Percentiles rank a stretch among this genome's conserved stretches.
These are phyloP conservation scores for Rambutsinella grinnellia DNA, from an alignment of 2,888 invertebrate species.

Conservation along the genomic window DNA sequence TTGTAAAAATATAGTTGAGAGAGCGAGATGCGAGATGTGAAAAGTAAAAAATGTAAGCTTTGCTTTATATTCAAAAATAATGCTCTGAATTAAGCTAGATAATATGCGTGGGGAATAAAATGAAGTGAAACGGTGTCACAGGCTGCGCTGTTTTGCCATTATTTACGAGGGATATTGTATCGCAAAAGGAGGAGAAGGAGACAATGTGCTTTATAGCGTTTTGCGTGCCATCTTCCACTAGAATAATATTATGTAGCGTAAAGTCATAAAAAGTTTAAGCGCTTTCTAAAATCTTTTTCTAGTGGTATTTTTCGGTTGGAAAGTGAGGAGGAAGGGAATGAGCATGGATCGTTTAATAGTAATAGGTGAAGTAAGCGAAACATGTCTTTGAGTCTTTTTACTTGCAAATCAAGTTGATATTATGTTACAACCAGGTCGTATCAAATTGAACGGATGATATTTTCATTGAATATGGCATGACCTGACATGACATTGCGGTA, in stretches of 20 bases:
- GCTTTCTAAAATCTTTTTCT: not conserved
- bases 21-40: too few species aligned
- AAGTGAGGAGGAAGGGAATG: not conserved
- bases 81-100: too few species aligned
- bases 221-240: too few species aligned
- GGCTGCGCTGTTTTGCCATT: too few species aligned
- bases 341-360: not conserved
- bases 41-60: too few species aligned
- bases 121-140: too few species aligned
- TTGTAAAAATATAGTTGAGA: too few species aligned
- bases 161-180: too few species aligned
- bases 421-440: constrained; percentile 12
- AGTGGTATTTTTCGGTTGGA: not conserved
- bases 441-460: constrained; percentile 34
- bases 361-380: not conserved
- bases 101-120: too few species aligned
- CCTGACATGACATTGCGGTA: constrained; percentile 13
- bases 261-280: not conserved
- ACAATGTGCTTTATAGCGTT: too few species aligned
- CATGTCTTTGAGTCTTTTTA: not conserved
- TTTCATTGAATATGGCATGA: constrained; percentile 24
- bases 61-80: too few species aligned
- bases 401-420: not conserved
- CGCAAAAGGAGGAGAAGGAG: too few species aligned
- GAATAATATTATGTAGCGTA: not conserved